Base-by-base conservation (phyloP, 1,140 invertebrate species). In the Atta colombica region DNA sequence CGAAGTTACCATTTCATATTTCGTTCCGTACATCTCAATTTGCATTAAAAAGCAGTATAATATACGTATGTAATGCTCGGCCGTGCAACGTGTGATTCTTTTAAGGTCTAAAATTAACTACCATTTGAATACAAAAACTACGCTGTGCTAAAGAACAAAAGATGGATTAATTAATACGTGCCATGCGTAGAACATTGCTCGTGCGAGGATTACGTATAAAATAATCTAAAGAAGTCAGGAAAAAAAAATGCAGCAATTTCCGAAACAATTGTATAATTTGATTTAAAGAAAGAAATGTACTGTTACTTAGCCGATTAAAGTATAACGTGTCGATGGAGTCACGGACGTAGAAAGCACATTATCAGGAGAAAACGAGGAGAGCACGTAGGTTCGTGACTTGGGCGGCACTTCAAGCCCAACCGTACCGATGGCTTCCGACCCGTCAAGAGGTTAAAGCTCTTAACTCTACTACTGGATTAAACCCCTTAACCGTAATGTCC, bases 371-470 rank as follows among this genome's bases (percentile, higher is more conserved):
- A 51, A 39, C 55, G 69, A 18, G 39, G 35, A 49, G 16, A 21
- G 51, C 53, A 60, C 51, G 66, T 45, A 74, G 80, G 35, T 82
- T 72, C 53, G 66, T 74, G 68, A 69, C 53, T 58, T 45, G 80
- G 25, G 25, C 14, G 55, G 69, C 55, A 74, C 69, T 84, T 84
- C 16, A 84, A 74, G 66, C 39, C 45, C 25, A 49, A 72, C 25
- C 80, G 53, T 69, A 58, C n/a, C 28, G 21, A 35, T 58, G 51
- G 49, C 82, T 65, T 66, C 63, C 82, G 61, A 77, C 60, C 74
- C 49, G 82, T 77, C 55, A 66, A 77, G 74, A 80, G 82, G 58
- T 77, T 85, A 77, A 85, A 85, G 74, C 74, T 77, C 74, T 77
- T 85, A 75, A 74, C 60, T 28, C 35, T 65, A 60, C 82, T 78